A percentile compares a stretch with the other conserved stretches of the same genome.
These are phyloP conservation scores for Ornithoptera priamus DNA, from an alignment of 2,888 invertebrate genomes.

Conservation along the genomic window DNA sequence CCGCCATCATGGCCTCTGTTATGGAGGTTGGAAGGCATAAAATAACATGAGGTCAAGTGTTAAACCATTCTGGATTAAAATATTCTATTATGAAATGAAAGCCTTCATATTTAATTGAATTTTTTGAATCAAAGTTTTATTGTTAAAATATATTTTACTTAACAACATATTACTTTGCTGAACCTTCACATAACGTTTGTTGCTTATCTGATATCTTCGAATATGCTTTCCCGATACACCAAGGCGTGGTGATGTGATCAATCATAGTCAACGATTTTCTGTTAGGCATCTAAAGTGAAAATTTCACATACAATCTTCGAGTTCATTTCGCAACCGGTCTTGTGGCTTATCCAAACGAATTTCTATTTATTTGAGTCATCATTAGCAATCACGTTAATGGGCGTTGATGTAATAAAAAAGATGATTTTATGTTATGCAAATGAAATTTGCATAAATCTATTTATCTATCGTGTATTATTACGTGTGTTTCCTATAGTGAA, in stretches of 20 bases:
- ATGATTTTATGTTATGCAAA: not conserved
- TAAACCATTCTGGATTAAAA: too few relatives aligned
- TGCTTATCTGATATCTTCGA: not conserved
- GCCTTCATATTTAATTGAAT: too few relatives aligned
- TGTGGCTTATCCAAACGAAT: slow-evolving; percentile 6
- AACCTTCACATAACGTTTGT: not conserved
- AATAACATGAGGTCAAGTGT: too few relatives aligned
- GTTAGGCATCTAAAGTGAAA: slow-evolving; percentile 5
- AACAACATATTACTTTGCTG: not conserved
- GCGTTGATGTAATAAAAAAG: not conserved
- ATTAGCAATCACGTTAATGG: slow-evolving; percentile 6
- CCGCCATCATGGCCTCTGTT: too few relatives aligned
- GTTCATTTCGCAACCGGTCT: not conserved
- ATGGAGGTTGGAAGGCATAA: too few relatives aligned
- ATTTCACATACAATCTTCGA: slow-evolving; percentile 4
- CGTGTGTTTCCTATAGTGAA: too few relatives aligned
- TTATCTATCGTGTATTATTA: too few relatives aligned
- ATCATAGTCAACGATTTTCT: slow-evolving; percentile 17
- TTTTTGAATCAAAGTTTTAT: too few relatives aligned
- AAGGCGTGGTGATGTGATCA: slow-evolving; percentile 10
- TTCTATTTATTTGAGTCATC: slow-evolving; percentile 7
- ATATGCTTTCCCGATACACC: not conserved
- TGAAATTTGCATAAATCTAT: not conserved
- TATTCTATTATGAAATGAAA: too few relatives aligned
- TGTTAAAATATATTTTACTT: too few relatives aligned